Conservation (phyloP, 2,797 vertebrate species). For the Thamnophis elegans region DNA sequence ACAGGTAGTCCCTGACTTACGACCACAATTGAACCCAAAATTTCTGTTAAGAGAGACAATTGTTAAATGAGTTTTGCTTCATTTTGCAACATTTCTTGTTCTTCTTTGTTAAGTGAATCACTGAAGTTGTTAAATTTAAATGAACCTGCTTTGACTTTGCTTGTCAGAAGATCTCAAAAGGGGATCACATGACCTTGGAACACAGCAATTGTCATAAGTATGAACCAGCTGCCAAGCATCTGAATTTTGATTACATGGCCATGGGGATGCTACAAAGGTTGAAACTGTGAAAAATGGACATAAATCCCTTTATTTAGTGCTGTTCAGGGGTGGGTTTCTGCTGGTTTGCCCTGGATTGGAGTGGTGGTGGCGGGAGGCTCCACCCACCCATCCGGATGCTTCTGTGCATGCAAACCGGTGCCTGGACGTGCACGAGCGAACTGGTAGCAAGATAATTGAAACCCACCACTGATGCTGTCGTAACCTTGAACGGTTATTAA, state of each 20-base stretch:
- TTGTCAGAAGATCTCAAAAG: background rate
- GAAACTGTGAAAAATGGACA: background rate
- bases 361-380: too few relatives aligned
- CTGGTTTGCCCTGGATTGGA: too few relatives aligned
- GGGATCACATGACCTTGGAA: background rate
- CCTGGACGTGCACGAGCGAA: too few relatives aligned
- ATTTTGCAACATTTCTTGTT: background rate
- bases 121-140: background rate
- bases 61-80: background rate
- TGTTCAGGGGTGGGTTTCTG: too few relatives aligned
- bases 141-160: background rate
- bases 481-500: background rate
- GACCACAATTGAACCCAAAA: background rate
- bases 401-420: too few relatives aligned
- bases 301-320: background rate
- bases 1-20: background rate
- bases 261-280: background rate
- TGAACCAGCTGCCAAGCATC: background rate
- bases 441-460: too few relatives aligned
- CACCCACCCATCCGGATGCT: too few relatives aligned
- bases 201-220: background rate
- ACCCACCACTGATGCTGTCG: background rate
- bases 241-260: background rate
- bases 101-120: background rate
- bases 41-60: background rate